Conservation (phyloP, 2,797 vertebrate genomes). For the Diceros bicornis region DNA sequence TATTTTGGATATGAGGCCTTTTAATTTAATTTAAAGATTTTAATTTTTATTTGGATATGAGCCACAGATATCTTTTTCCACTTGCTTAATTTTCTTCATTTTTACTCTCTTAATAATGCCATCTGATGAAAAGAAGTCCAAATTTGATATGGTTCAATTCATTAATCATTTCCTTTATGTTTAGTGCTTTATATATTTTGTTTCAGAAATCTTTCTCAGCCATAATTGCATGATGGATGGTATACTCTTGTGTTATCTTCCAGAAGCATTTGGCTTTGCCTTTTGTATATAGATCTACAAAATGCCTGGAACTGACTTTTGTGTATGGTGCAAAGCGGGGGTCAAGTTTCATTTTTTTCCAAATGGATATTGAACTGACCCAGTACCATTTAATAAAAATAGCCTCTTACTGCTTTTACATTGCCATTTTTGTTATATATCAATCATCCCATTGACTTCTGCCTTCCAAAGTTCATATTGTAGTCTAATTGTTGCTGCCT, state of each 20-base stretch:
- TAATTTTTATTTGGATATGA: not conserved
- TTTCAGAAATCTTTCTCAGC: not conserved
- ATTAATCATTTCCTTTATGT: not conserved
- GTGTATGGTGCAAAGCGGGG: not conserved
- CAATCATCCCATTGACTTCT: not conserved
- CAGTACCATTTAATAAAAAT: not conserved
- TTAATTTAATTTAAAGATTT: not conserved
- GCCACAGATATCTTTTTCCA: not conserved
- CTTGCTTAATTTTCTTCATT: constrained; percentile 5
- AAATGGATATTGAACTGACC: not conserved
- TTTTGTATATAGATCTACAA: not conserved
- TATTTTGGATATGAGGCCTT: not conserved
- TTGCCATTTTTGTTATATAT: not conserved
- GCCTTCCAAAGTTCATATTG: not conserved
- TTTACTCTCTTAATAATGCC: not conserved
- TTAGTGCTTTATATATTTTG: not conserved
- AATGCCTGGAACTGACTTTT: not conserved
- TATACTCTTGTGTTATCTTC: not conserved
- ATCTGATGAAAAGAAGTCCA: not conserved
- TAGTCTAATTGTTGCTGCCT: not conserved
- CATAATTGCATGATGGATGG: not conserved
- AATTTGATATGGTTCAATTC: not conserved
- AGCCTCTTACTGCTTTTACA: not conserved
- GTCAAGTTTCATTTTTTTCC: not conserved
- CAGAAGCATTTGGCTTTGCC: not conserved